A percentile compares a stretch with the other conserved stretches of the same genome.
Conservation (phyloP, 2,888 invertebrate species). For the Hirtodrosophila duncani region DNA sequence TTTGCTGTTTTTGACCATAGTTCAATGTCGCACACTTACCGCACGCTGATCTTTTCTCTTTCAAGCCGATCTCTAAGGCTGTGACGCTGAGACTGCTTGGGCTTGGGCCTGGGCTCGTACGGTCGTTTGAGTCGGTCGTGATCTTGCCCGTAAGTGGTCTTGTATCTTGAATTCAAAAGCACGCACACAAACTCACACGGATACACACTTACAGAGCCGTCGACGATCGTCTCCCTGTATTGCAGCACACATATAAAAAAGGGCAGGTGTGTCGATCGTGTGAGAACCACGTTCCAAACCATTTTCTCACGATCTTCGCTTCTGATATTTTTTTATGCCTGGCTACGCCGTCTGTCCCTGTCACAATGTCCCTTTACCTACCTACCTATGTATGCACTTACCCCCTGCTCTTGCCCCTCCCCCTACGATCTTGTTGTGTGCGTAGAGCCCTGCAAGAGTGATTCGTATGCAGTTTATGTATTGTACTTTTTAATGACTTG, state of each 20-base stretch:
- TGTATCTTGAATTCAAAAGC: constrained; percentile 73
- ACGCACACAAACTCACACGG: constrained; percentile 22
- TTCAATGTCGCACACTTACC: constrained; percentile 67
- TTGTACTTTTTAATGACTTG: constrained; percentile 71
- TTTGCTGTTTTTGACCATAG: too few relatives aligned
- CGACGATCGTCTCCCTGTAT: constrained; percentile 1
- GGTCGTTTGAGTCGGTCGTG: constrained; percentile 65
- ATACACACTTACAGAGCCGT: not conserved
- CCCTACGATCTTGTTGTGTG: constrained; percentile 33
- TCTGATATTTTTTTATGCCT: constrained; percentile 69
- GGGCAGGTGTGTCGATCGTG: constrained; percentile 79
- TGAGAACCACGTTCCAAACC: constrained; percentile 79
- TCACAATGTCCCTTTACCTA: constrained; percentile 8
- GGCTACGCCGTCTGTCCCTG: constrained; percentile 10
- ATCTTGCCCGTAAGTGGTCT: constrained; percentile 77
- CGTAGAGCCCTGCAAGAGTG: constrained; percentile 46
- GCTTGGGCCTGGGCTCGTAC: not conserved
- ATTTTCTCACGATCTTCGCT: constrained; percentile 79
- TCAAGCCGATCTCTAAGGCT: constrained; percentile 32
- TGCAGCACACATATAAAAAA: constrained; percentile 65
- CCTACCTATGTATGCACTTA: not conserved
- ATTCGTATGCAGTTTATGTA: constrained; percentile 72
- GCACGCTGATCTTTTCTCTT: constrained; percentile 71
- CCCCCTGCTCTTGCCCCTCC: constrained; percentile 6
- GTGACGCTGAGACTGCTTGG: constrained; percentile 11